A percentile compares a stretch with the other conserved stretches of the same genome.
phyloP scores from a whole-genome alignment of 1,140 invertebrate genomes.

The Protaetia brevitarsis region DNA sequence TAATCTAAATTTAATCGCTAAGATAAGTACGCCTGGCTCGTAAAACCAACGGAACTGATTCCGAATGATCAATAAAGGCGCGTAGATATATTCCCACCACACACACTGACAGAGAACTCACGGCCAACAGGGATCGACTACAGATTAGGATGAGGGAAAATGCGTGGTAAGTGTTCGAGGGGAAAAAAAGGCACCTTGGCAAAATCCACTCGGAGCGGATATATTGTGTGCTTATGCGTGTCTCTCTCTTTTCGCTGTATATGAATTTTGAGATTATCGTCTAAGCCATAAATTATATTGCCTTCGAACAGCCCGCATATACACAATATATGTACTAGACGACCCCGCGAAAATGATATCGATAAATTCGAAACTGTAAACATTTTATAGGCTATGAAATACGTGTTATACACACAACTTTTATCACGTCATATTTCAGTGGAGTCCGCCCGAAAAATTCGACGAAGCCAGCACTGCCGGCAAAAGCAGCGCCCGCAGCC shows the following conservation, averaged over 20 bases:
- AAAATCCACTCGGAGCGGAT: not conserved
- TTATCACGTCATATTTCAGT: constrained; percentile 12
- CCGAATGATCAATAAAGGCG: not conserved
- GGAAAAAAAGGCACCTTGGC: not conserved
- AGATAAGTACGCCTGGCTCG: not conserved
- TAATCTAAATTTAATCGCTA: too few species aligned
- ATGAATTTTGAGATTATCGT: constrained; percentile 14
- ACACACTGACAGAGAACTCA: not conserved
- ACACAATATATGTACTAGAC: constrained; percentile 11
- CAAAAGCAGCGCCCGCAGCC: too few species aligned
- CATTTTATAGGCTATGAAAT: constrained; percentile 15
- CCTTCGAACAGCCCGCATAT: too few species aligned
- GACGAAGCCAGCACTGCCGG: too few species aligned
- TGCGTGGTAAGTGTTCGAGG: not conserved
- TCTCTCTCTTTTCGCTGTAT: too few species aligned
- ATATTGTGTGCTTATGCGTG: too few species aligned
- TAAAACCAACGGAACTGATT: not conserved
- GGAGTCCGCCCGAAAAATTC: not conserved
- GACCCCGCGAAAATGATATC: constrained; percentile 14
- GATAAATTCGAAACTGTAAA: constrained; percentile 17
- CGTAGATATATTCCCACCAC: too few species aligned
- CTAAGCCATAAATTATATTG: constrained; percentile 1
- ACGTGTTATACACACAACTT: constrained; percentile 14
- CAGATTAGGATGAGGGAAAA: too few species aligned
- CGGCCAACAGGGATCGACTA: too few species aligned